Evolutionary conservation across 1,140 invertebrate genomes (phyloP), one percentile per base, ranked within the genome.

Genomic region (Zaprionus kolodkinae): DNA sequence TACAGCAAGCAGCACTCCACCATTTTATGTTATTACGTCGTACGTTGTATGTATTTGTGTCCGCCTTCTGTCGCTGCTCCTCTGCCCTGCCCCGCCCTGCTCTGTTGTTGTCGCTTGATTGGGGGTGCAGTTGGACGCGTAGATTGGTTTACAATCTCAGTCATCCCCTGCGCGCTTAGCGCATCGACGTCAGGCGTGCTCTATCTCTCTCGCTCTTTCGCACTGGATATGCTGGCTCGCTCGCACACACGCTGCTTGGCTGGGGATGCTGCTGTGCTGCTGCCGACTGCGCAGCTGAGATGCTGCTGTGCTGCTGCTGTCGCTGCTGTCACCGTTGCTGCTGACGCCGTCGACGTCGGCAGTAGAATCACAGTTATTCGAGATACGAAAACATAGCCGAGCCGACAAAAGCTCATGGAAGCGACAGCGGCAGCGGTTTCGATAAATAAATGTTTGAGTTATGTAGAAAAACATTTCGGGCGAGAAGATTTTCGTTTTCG

Each of bases 361-460:
- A 78, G 81, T 89, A 89, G 86, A 89, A 89, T 89, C 85, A 89
- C 85, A 89, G 85, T 89, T 89, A 89, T 89, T 89, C 85, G 89
- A 91, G 89, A 90, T 89, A 89, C 89, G 76, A 91, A 91, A 91
- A 91, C 90, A 91, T 84, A 81, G 86, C 76, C 89, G 82, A 78
- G 78, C 61, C 82, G 81, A 91, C 89, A 91, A 91, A 91, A 91
- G 89, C 90, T 86, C 87, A 92, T 90, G 81, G 81, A 91, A 83
- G 80, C 91, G 86, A 80, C 87, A 81, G 91, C 85, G 83, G 80
- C 80, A 78, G 91, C 85, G 91, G 91, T 92, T 92, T 91, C 78
- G 70, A 92, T 92, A 92, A 92, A 92, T 92, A 92, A 92, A 92
- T 92, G 91, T 92, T 92, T 92, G 91, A 91, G 91, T 92, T 92